These are phyloP conservation scores for Tokudaia tokunoshimensis DNA, from an alignment of 2,797 vertebrate genomes.

Conservation along the genomic window DNA sequence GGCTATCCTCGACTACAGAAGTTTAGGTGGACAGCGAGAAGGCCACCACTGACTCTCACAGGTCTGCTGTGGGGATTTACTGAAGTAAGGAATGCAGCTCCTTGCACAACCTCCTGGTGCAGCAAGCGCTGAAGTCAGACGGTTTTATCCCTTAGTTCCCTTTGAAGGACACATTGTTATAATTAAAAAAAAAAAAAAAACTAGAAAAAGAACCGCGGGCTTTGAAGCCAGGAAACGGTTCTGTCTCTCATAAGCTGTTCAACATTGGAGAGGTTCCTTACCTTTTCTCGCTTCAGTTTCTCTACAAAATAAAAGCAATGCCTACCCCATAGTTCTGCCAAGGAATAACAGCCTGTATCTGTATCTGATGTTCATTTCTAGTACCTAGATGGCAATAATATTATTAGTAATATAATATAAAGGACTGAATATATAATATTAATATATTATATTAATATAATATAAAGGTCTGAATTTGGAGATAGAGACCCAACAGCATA, in stretches of 20 bases:
- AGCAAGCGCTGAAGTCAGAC: neutral
- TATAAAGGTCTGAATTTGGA: slow-evolving; percentile 31
- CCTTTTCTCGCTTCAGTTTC: slow-evolving; percentile 74
- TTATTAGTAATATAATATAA: neutral
- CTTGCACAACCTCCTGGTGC: neutral
- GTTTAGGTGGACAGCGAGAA: neutral
- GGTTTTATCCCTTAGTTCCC: neutral
- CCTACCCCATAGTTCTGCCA: slow-evolving; percentile 17
- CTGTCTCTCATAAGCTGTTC: slow-evolving; percentile 45
- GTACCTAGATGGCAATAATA: neutral
- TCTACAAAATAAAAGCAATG: slow-evolving; percentile 59
- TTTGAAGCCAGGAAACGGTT: slow-evolving; percentile 64
- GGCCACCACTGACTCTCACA: neutral
- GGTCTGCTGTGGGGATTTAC: neutral
- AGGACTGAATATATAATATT: neutral
- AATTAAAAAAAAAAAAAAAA: slow-evolving; percentile 8
- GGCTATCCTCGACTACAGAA: neutral
- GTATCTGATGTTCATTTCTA: neutral
- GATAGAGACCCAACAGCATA: slow-evolving; percentile 24
- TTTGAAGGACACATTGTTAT: slow-evolving; percentile 34
- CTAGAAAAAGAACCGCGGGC: neutral
- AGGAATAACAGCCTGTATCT: neutral
- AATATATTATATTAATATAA: neutral
- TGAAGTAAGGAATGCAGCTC: neutral
- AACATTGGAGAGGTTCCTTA: slow-evolving; percentile 35